Conservation (phyloP, 2,113 vertebrate genomes). For the Erpornis zantholeuca region DNA sequence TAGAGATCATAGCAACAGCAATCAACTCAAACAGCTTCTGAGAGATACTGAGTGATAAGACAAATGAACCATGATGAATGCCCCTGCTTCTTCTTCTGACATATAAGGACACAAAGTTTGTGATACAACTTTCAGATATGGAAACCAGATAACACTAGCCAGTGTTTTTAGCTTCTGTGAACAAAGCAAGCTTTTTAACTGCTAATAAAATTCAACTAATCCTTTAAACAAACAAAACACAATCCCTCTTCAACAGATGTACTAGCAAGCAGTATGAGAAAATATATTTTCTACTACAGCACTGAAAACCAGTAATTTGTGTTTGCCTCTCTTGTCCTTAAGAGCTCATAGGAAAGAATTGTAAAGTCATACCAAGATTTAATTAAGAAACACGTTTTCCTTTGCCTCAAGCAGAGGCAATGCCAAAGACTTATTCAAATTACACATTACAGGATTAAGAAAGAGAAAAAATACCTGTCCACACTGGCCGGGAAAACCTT, state of each 20-base stretch:
- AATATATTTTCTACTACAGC: background rate
- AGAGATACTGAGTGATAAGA: background rate
- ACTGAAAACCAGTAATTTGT: background rate
- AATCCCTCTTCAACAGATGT: background rate
- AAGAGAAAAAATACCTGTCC: background rate
- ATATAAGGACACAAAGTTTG: background rate
- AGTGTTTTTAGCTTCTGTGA: background rate
- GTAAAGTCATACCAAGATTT: background rate
- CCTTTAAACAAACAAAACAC: background rate
- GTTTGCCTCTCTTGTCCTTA: background rate
- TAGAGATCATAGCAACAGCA: background rate
- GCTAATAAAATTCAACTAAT: background rate
- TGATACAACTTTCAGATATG: background rate
- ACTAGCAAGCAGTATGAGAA: background rate
- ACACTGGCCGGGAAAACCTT: background rate
- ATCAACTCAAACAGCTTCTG: background rate
- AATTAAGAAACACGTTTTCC: constrained; percentile 15
- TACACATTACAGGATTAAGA: background rate
- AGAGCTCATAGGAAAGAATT: background rate
- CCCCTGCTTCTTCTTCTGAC: background rate
- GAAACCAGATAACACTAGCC: background rate
- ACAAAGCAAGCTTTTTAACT: background rate
- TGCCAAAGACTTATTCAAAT: background rate
- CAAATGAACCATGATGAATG: background rate
- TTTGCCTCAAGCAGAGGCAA: background rate